Base-by-base conservation (phyloP, 1,140 invertebrate genomes). In the Drosophila saltans region DNA sequence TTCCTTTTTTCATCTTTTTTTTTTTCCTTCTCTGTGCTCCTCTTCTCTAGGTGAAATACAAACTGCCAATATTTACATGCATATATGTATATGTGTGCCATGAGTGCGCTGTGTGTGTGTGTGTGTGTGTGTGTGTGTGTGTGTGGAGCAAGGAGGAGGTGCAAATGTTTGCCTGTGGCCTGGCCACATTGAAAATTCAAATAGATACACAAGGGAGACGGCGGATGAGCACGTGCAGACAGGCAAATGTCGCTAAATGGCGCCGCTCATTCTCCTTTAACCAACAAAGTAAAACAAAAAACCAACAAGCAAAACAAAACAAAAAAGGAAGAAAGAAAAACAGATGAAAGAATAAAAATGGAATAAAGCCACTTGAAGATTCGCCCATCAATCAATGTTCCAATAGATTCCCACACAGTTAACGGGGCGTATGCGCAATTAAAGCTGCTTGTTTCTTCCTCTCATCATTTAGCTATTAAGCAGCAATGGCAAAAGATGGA, bases 341-440 rank as follows among this genome's bases (percentile, higher is more conserved):
- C 21, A 52, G 45, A 52, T 52, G 45, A 52, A 52, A 52, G 8
- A 52, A 52, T 36, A 48, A 41, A 52, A 41, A 52, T 61, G 39
- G 43, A 45, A 52, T 55, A 61, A 16, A 61, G 16, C 62, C 67
- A 62, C 72, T 28, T 45, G 60, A 40, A 43, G 48, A 60, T 45
- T 66, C 65, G 78, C 62, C 71, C 72, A 79, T 79, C 75, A 79
- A 79, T 79, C 76, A 60, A 72, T 58, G 68, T 78, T 78, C 72
- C 67, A 70, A 57, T 59, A 52, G 65, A 64, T 79, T 72, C 58
- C 66, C 71, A 48, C 55, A 69, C 78, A 45, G 65, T 79, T 79
- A 70, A 80, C 78, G 66, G 71, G 76, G 78, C 78, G 78, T 80
- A 80, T 80, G 63, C 78, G 78, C 78, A 80, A 80, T 80, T 80